Evolutionary conservation across 1,140 invertebrate genomes (phyloP).

Genomic region (Sycophaga agraensis): DNA sequence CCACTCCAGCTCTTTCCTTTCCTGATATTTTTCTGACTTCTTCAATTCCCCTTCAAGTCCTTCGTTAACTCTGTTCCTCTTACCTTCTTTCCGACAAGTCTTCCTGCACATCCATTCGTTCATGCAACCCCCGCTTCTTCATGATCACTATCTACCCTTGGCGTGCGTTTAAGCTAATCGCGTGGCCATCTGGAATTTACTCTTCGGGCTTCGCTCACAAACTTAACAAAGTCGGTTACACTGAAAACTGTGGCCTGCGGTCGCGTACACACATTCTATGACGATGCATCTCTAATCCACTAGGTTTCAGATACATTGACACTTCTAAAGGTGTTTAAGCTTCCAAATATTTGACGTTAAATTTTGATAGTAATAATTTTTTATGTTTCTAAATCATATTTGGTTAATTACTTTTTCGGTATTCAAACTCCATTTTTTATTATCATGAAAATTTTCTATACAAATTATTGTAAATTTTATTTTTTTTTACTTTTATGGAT

Average conservation of each 20-base stretch:
- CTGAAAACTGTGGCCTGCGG: slow-evolving; percentile 18
- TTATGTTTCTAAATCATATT: too few species aligned
- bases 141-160: slow-evolving; percentile 17
- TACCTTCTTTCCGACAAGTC: not conserved
- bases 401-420: too few species aligned
- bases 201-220: slow-evolving; percentile 7
- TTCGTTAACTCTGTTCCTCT: not conserved
- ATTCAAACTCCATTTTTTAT: too few species aligned
- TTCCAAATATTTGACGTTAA: too few species aligned
- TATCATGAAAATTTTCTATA: too few species aligned
- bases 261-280: too few species aligned
- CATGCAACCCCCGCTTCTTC: not conserved
- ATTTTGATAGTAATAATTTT: too few species aligned
- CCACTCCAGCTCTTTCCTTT: not conserved
- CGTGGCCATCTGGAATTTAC: slow-evolving; percentile 18
- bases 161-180: slow-evolving; percentile 23
- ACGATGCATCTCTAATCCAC: too few species aligned
- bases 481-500: too few species aligned
- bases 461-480: too few species aligned
- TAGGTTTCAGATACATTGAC: too few species aligned
- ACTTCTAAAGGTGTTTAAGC: too few species aligned
- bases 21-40: not conserved
- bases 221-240: slow-evolving; percentile 11
- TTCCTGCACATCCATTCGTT: not conserved
- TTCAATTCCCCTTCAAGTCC: not conserved